Base-by-base conservation (phyloP, 2,797 vertebrate species). In the Gymnocypris eckloni region DNA sequence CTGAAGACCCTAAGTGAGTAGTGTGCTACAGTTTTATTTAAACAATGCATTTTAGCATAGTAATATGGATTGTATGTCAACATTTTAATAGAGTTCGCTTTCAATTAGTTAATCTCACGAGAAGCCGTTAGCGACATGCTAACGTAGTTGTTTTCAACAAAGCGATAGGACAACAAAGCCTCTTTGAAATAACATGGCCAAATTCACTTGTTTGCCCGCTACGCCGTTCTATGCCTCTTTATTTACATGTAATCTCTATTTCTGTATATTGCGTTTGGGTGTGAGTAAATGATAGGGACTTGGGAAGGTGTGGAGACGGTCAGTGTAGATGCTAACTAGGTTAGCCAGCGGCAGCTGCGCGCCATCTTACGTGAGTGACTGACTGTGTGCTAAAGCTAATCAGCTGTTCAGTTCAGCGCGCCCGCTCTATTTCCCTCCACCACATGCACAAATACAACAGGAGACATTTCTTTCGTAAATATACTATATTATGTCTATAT, bases 281-380 rank as follows among this genome's bases (percentile, higher is more conserved):
- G 75, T 48, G 9, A 66, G n/a, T 9, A 54, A 66, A 13, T 25
- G 33, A 52, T 39, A 43, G 45, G n/a, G 37, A 2, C 11, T 22
- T n/a, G 37, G 56, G 16, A 28, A 73, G 48, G 78, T 78, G 87
- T 56, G 86, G 79, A 86, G 33, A 28, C 37, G 78, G 13, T 41
- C 20, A 86, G 54, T 48, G 54, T 64, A 54, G 77, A 86, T 67
- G 84, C 89, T 90, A 86, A 83, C 56, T 82, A 81, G 33, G 84
- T 83, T 84, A 87, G 79, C 83, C 82, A 76, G 88, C 83, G 88
- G n/a, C 59, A 84, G 90, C 91, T 91, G 95, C 96, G 94, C 96
- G 96, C 96, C 96, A 96, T 96, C 95, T 96, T 94, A 90, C 86
- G 89, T 91, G 92, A 89, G 92, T 89, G 70, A 67, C 33, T 22